These are phyloP conservation scores for Cisticola juncidis DNA, from an alignment of 2,113 vertebrate species.

Conservation along the genomic window DNA sequence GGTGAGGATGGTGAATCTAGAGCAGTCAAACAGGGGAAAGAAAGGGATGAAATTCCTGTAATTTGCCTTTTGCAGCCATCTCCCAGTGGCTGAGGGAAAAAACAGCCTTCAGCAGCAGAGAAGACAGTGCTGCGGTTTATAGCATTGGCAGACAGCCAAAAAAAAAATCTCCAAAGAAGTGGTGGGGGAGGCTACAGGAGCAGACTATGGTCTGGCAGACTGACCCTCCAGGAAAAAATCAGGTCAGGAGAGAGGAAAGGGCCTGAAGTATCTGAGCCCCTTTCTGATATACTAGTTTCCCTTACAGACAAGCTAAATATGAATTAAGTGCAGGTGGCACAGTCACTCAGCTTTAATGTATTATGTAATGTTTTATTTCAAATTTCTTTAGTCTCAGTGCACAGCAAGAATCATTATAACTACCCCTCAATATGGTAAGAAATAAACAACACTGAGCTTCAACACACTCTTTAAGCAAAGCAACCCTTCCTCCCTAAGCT, in stretches of 20 bases:
- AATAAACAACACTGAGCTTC: background rate
- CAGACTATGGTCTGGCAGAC: background rate
- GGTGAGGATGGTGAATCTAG: background rate
- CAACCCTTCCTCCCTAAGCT: background rate
- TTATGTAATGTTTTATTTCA: background rate
- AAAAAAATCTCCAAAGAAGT: background rate
- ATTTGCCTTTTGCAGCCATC: conserved; percentile 37
- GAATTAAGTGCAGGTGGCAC: conserved; percentile 7
- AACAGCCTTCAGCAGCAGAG: conserved; percentile 43
- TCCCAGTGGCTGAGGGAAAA: background rate
- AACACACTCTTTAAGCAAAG: background rate
- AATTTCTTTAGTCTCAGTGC: background rate
- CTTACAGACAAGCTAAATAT: background rate
- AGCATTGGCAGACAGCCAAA: conserved; percentile 34
- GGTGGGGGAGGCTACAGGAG: background rate
- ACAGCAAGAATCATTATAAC: background rate
- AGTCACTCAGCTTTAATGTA: background rate
- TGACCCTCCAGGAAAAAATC: background rate
- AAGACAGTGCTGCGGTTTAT: background rate
- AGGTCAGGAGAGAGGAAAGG: background rate
- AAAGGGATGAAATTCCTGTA: conserved; percentile 31
- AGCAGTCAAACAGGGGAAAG: conserved; percentile 13
- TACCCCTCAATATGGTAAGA: background rate
- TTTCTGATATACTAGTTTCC: background rate
- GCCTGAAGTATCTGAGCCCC: background rate